Evolutionary conservation across 2,797 vertebrate species (phyloP).

Genomic region (Nannoperca australis): DNA sequence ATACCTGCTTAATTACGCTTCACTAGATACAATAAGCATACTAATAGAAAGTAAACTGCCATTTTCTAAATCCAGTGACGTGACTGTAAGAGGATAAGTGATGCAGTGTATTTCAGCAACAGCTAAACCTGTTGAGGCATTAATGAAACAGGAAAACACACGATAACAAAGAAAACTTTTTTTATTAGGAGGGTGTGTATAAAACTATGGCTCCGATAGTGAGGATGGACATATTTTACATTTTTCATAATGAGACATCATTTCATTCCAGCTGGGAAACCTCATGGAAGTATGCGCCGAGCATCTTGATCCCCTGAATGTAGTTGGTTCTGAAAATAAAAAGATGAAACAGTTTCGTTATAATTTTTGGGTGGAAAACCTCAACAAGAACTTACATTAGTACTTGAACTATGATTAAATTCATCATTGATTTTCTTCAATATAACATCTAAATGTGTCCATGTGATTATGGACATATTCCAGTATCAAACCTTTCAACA

Average conservation of each 20-base stretch:
- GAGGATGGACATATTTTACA: constrained; percentile 17
- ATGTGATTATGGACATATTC: neutral
- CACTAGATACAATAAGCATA: neutral
- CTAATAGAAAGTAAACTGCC: neutral
- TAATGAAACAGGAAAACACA: constrained; percentile 33
- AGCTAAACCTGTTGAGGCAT: neutral
- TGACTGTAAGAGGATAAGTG: neutral
- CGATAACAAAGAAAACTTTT: constrained; percentile 55
- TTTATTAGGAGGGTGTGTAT: constrained; percentile 46
- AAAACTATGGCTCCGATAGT: constrained; percentile 30
- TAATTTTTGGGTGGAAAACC: neutral
- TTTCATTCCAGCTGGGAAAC: constrained; percentile 89
- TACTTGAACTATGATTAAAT: neutral
- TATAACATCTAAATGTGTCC: neutral
- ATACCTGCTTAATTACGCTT: neutral
- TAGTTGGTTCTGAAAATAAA: constrained; percentile 90
- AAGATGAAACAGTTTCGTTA: neutral
- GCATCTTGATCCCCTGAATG: constrained; percentile 93
- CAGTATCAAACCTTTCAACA: neutral
- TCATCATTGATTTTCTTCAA: neutral
- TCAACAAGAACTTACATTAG: neutral
- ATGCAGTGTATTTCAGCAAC: neutral
- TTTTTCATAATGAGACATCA: constrained; percentile 5
- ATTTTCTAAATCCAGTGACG: neutral
- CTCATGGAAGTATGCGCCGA: constrained; percentile 95